Evolutionary conservation across 2,888 invertebrate species (phyloP), one percentile per base, ranked within the genome.

Genomic region (Corbicula japonica): DNA sequence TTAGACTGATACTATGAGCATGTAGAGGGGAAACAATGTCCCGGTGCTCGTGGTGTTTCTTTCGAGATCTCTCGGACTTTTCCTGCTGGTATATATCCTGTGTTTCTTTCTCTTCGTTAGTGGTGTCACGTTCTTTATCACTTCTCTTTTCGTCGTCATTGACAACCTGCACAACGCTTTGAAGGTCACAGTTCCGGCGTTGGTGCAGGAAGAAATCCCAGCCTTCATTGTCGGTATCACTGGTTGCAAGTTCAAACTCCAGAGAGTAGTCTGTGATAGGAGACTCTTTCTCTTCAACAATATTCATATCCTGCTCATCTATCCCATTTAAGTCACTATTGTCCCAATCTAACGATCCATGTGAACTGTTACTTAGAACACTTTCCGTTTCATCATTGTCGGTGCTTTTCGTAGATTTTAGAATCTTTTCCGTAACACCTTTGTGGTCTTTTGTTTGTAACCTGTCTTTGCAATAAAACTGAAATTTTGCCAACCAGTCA

Each of bases 131-230:
- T 44, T 80, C 72, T 21, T 63, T 54, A 12, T 68, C 75, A 32
- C 80, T 70, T 32, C 56, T 44, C 58, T 79, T 77, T 46, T 73
- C 76, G 2, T 72, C 69, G 32, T 75, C 68, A 66, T 66, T 52
- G n/a, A 86, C 72, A n/a, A 87, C 81, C 77, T 90, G 89, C 21
- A 90, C 85, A 21, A 89, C 87, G 52, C 87, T 87, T 52, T 88
- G 76, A 62, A 90, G 87, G 30, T 84, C 83, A 70, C 85, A 90
- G 58, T 88, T 87, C 26, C 89, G 87, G 44, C 90, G 83, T 30
- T 89, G 83, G 69, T 90, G 87, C 30, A 90, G 75, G 73, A 90
- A 90, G 70, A 89, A 89, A 50, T 89, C 89, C 90, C 90, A 90
- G 4, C 89, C 89, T 66, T 87, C 86, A 26, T 85, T 83, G 54